These are phyloP conservation scores for Stenichneumon culpator DNA, from an alignment of 2,888 invertebrate species.

Conservation along the genomic window DNA sequence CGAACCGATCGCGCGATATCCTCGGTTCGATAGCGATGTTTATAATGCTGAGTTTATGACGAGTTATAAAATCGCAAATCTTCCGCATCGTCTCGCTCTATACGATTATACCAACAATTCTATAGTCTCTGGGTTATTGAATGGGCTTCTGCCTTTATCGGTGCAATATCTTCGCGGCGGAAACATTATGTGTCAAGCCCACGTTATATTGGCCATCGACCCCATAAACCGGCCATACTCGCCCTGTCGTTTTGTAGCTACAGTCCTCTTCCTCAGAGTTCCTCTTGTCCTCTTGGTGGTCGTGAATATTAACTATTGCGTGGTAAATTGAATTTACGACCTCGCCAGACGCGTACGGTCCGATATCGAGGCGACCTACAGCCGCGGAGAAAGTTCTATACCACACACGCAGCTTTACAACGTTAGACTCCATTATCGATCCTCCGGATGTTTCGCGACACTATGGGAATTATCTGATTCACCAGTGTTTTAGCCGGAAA, in stretches of 20 bases:
- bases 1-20: not conserved
- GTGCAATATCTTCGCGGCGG: constrained; percentile 35
- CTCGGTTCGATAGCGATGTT: not conserved
- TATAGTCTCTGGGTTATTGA: not conserved
- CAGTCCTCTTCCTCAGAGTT: not conserved
- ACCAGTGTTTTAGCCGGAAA: not conserved
- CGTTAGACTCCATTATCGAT: constrained; percentile 45
- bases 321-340: constrained; percentile 44
- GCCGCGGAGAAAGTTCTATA: not conserved
- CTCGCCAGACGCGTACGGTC: not conserved
- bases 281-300: not conserved
- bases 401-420: constrained; percentile 11
- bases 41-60: not conserved
- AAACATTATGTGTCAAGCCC: constrained; percentile 30
- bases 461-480: constrained; percentile 55
- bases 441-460: constrained; percentile 16
- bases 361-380: constrained; percentile 14
- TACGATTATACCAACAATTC: not conserved
- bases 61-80: constrained; percentile 31
- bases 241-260: not conserved
- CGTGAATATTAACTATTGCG: constrained; percentile 11
- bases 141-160: constrained; percentile 11
- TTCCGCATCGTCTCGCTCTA: not conserved
- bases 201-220: constrained; percentile 29
- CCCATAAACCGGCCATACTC: not conserved